A percentile compares a stretch with the other conserved stretches of the same genome.
phyloP scores from a whole-genome alignment of 2,888 invertebrate genomes.

The Chymomyza fuscimana region DNA sequence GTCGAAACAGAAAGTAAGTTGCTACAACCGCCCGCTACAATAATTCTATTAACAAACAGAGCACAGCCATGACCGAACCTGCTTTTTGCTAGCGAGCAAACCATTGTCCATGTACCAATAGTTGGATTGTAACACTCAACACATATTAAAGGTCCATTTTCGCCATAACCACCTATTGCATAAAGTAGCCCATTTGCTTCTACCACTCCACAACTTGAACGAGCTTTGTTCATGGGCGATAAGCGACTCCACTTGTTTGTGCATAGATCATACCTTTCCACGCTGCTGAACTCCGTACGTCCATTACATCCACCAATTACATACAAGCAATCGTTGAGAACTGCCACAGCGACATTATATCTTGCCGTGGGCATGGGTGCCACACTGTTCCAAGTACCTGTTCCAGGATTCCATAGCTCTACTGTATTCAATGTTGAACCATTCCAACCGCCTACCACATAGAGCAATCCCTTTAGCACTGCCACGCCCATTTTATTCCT shows the following conservation, averaged over 20 bases:
- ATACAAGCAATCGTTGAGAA: constrained; percentile 90
- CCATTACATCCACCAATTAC: constrained; percentile 94
- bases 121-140: too few relatives aligned
- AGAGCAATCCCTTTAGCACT: too few relatives aligned
- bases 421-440: constrained; percentile 62
- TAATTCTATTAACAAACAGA: too few relatives aligned
- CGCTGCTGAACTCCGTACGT: constrained; percentile 80
- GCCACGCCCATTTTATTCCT: too few relatives aligned
- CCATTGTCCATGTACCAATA: too few relatives aligned
- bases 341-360: constrained; percentile 92
- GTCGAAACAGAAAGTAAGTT: too few relatives aligned
- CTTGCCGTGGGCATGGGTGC: constrained; percentile 94
- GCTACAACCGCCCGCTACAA: too few relatives aligned
- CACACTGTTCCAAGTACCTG: too few relatives aligned
- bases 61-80: too few relatives aligned
- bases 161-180: constrained; percentile 91
- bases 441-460: too few relatives aligned
- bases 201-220: constrained; percentile 94
- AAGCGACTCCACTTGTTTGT: constrained; percentile 89
- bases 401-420: constrained; percentile 92
- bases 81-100: too few relatives aligned
- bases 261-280: constrained; percentile 91
- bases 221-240: constrained; percentile 91
- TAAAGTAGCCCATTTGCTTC: constrained; percentile 93
- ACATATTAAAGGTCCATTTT: too few relatives aligned